Base-by-base conservation (phyloP, 2,113 vertebrate genomes). In the Chauna torquata region DNA sequence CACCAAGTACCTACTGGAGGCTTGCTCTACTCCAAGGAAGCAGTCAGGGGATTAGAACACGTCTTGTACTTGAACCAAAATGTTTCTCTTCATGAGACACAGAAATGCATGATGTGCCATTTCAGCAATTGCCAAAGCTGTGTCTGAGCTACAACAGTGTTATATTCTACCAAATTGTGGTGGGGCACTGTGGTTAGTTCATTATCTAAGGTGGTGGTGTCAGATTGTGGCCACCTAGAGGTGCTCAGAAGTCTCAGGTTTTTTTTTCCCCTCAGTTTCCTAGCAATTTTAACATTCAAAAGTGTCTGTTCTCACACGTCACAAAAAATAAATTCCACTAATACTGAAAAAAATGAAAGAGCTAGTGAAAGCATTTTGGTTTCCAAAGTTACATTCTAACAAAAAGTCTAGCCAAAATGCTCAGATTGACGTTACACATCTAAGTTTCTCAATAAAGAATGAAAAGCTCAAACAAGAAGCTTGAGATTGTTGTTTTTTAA, bases 31-130 rank as follows among this genome's bases (percentile, higher is more conserved):
- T 58, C 68, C 50, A 59, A 68, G 38, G 66, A 44, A 8, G 30
- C 30, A 59, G n/a, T n/a, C n/a, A n/a, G 22, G 28, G 50, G 10
- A 27, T 28, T 22, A 81, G 49, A 65, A 24, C 0, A 0, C 3
- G 9, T 13, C 22, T 32, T 61, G 4, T 59, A 45, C 45, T 77
- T 55, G n/a, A 71, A 49, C 27, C 18, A 49, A 27, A 54, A 7
- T 14, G 4, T 40, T 82, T 86, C 28, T 77, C 30, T 19, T 38
- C 32, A 7, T 20, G 16, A 66, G 42, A 61, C 20, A 32, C 6
- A 27, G 17, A 28, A n/a, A 25, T 8, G 6, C 2, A 3, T 54
- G 22, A 18, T 22, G 3, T 44, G 17, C 32, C 9, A 32, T 45
- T 82, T 77, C 50, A 66, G 16, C 47, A 28, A 15, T 23, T 30